A percentile compares a stretch with the other conserved stretches of the same genome.
These are phyloP conservation scores for Connochaetes taurinus DNA, from an alignment of 2,113 vertebrate species.

Conservation along the genomic window DNA sequence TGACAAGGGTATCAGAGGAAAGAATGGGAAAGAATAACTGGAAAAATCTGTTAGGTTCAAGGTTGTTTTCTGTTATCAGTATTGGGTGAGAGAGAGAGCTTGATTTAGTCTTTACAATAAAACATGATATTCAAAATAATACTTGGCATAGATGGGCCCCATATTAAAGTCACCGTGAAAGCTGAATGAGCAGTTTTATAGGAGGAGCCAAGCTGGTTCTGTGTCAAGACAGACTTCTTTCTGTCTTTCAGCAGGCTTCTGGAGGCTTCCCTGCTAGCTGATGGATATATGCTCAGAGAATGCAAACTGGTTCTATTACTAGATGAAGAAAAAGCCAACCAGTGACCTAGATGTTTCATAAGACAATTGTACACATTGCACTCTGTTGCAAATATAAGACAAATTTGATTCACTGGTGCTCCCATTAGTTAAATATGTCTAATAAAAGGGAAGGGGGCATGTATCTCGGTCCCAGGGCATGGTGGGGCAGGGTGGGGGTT, in stretches of 20 bases:
- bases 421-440: not conserved
- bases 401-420: not conserved
- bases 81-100: not conserved
- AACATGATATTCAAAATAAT: constrained; percentile 34
- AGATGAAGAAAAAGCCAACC: not conserved
- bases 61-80: constrained; percentile 10
- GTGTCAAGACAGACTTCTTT: not conserved
- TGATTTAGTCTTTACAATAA: constrained; percentile 11
- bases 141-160: not conserved
- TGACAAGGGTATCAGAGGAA: not conserved
- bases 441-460: not conserved
- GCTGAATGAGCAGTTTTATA: constrained; percentile 32
- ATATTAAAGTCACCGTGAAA: constrained; percentile 20
- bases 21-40: constrained; percentile 1
- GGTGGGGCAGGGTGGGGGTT: not conserved
- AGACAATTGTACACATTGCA: not conserved
- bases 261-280: constrained; percentile 23
- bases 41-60: constrained; percentile 15
- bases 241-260: constrained; percentile 40
- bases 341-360: not conserved
- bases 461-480: not conserved
- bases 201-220: constrained; percentile 53
- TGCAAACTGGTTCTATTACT: not conserved
- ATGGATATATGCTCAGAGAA: not conserved
- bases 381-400: not conserved